Percentiles rank a stretch among this genome's conserved stretches.
These are phyloP conservation scores for Epizoanthus rinbou DNA, from an alignment of 92 coral and sea anemone species.

Conservation along the genomic window DNA sequence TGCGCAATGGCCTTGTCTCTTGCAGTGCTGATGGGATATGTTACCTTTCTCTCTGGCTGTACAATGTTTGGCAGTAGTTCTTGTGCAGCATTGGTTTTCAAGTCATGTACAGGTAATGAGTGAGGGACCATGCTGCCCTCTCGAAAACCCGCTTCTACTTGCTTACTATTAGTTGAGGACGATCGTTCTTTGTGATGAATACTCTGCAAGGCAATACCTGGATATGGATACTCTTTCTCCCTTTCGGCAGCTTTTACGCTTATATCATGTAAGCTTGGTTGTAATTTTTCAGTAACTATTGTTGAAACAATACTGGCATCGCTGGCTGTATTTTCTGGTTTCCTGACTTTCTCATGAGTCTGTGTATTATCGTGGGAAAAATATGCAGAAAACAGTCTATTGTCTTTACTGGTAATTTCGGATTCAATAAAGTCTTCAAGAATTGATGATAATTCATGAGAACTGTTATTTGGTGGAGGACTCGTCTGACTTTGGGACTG, in stretches of 20 bases:
- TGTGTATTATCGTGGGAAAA: background rate
- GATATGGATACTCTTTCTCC: background rate
- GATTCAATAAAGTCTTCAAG: conserved; percentile 36
- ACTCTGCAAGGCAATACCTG: background rate
- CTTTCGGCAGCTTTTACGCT: background rate
- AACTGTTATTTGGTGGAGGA: background rate
- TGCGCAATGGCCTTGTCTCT: too few relatives aligned
- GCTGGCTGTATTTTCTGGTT: background rate
- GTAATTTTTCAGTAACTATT: background rate
- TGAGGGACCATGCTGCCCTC: background rate
- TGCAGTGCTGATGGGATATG: too few relatives aligned
- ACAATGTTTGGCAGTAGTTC: background rate
- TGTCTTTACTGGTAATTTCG: conserved; percentile 19
- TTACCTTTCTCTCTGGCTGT: background rate
- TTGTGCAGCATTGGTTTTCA: background rate
- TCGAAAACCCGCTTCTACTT: background rate
- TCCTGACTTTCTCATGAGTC: background rate
- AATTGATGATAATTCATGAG: conserved; percentile 22
- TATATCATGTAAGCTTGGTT: background rate
- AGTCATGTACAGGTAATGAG: background rate
- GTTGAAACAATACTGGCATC: background rate
- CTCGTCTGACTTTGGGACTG: background rate
- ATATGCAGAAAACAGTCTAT: conserved; percentile 1
- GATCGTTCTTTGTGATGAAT: background rate
- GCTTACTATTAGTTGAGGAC: background rate